phyloP scores from a whole-genome alignment of 2,888 invertebrate species.

The Coleophora deauratella region DNA sequence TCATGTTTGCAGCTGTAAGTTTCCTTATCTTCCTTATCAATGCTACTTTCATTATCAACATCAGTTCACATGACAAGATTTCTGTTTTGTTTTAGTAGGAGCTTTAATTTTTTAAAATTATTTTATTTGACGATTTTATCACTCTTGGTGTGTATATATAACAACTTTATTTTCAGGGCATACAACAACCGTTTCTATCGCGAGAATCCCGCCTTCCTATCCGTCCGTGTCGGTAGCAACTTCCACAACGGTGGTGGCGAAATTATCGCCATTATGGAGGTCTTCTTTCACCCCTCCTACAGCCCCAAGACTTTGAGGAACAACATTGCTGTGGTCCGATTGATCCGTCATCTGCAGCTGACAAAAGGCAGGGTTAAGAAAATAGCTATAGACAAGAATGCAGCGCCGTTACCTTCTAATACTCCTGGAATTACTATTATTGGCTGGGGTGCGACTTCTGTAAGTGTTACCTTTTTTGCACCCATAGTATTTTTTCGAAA shows the following conservation, averaged over 20 bases:
- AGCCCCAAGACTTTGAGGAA: slow-evolving; percentile 39
- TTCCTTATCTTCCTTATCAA: neutral
- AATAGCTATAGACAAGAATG: slow-evolving; percentile 37
- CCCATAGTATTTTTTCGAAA: neutral
- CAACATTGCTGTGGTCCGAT: slow-evolving; percentile 45
- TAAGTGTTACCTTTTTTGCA: slow-evolving; percentile 13
- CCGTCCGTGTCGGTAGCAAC: slow-evolving; percentile 48
- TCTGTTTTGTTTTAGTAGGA: too few species aligned
- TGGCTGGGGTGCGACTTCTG: slow-evolving; percentile 53
- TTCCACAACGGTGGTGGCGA: slow-evolving; percentile 43
- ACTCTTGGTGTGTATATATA: too few species aligned
- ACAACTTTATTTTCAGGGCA: slow-evolving; percentile 34
- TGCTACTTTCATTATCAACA: too few species aligned
- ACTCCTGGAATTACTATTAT: slow-evolving; percentile 40
- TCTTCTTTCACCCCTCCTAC: slow-evolving; percentile 52
- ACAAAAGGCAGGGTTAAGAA: slow-evolving; percentile 29
- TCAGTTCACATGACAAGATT: too few species aligned
- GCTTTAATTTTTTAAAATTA: too few species aligned
- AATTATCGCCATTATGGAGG: slow-evolving; percentile 36
- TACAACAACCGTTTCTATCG: slow-evolving; percentile 57
- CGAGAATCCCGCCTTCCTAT: slow-evolving; percentile 53
- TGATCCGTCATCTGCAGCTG: slow-evolving; percentile 31
- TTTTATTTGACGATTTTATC: too few species aligned
- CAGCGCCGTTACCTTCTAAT: slow-evolving; percentile 24
- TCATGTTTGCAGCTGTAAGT: slow-evolving; percentile 58